Base-by-base conservation (phyloP, 2,113 vertebrate species). In the Oncorhynchus gorbuscha region DNA sequence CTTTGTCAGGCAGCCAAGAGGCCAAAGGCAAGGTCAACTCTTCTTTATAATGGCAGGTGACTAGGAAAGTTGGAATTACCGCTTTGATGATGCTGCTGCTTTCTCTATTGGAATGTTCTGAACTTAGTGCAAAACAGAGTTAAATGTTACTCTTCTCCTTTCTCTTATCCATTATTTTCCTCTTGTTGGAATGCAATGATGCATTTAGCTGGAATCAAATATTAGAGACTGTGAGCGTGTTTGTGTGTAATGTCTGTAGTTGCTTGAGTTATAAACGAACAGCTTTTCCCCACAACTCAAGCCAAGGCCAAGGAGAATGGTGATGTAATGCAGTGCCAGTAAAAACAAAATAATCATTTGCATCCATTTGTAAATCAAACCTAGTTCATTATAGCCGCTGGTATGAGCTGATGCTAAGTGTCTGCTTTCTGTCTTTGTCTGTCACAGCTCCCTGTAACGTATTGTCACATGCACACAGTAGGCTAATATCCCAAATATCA, bases 1-100 rank as follows among this genome's bases (percentile, higher is more conserved):
- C 89, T 90, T 91, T 91, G 91, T 92, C 91, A 92, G 88, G 89
- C 89, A 89, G 91, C 91, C 90, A 92, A 83, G 88, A 90, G 91
- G 91, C 91, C 89, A 92, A 90, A 91, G 91, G 91, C 91, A 92
- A 92, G 91, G 91, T 90, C 90, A 88, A 75, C 73, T 62, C 87
- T 83, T 84, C 89, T 88, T 89, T 92, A 88, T 91, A 69, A 79
- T 18, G 74, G 83, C 71, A 81, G 39, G 83, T 83, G 82, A 76
- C 86, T 45, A 18, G 76, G 79, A 76, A 89, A 84, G 26, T 55
- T 88, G 85, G 88, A 85, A 35, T 86, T 86, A 82, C 86, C 83
- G 87, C 86, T 85, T 83, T 88, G 87, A 89, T 80, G 86, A 81
- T 68, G 83, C 83, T 80, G 73, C 28, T 74, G 71, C 71, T 75